phyloP scores from a whole-genome alignment of 1,140 invertebrate species.

The Monomorium pharaonis region DNA sequence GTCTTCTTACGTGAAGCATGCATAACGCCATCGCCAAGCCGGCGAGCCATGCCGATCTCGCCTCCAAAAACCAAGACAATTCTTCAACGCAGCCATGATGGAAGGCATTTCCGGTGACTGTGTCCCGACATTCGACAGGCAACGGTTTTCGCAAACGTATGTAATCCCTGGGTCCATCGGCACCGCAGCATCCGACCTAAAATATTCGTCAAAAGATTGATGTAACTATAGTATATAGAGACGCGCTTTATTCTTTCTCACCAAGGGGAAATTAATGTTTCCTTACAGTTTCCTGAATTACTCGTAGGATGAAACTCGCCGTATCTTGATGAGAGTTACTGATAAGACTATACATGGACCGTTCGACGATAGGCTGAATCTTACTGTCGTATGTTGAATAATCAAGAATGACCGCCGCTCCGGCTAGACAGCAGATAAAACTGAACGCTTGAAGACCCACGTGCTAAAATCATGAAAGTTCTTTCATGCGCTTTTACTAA shows the following conservation, averaged over 20 bases:
- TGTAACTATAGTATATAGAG: neutral
- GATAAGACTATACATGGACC: constrained; percentile 90
- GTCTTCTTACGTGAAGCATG: constrained; percentile 89
- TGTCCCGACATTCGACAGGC: constrained; percentile 92
- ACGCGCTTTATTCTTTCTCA: neutral
- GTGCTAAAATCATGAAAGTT: constrained; percentile 86
- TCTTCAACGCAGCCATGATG: constrained; percentile 94
- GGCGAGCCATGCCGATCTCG: constrained; percentile 93
- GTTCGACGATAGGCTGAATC: constrained; percentile 90
- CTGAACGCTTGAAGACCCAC: constrained; percentile 89
- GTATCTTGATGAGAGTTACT: constrained; percentile 89
- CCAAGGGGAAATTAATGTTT: neutral
- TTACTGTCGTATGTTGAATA: constrained; percentile 92
- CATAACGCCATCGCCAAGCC: constrained; percentile 90
- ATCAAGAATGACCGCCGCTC: constrained; percentile 91
- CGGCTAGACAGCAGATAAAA: constrained; percentile 90
- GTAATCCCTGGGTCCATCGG: constrained; percentile 93
- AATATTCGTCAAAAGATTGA: constrained; percentile 31
- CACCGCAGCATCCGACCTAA: constrained; percentile 94
- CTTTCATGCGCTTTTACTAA: neutral
- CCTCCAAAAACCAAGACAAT: constrained; percentile 93
- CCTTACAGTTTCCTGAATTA: constrained; percentile 94
- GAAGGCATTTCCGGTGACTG: constrained; percentile 94
- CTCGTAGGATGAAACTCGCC: constrained; percentile 87
- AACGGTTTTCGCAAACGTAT: constrained; percentile 90